Evolutionary conservation across 2,888 invertebrate species (phyloP).

Genomic region (Elmis aenea): DNA sequence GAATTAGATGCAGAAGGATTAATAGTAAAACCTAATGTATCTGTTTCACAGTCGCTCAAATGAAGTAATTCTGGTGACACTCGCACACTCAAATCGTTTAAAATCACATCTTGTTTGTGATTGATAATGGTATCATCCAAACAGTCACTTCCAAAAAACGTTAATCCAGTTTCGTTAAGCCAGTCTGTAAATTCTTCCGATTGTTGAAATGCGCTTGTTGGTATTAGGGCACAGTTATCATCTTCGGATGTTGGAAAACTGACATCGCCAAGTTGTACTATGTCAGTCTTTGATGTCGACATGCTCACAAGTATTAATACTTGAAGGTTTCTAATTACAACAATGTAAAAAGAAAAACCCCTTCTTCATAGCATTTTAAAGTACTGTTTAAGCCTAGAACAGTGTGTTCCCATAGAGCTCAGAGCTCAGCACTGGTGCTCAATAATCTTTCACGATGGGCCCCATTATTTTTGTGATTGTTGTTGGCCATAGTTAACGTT

Average conservation of each 20-base stretch:
- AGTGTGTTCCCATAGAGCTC: no score
- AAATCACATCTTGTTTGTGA: constrained; percentile 24
- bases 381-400: no score
- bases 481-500: no score
- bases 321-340: no score
- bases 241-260: constrained; percentile 17
- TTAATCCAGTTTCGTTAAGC: constrained; percentile 25
- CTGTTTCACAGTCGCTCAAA: constrained; percentile 17
- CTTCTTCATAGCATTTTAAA: no score
- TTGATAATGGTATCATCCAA: constrained; percentile 14
- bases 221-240: constrained; percentile 26
- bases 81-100: constrained; percentile 22
- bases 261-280: background rate
- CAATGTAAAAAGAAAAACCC: no score
- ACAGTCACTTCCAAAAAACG: constrained; percentile 14
- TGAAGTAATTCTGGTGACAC: constrained; percentile 18
- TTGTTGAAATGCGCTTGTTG: constrained; percentile 22
- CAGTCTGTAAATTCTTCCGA: constrained; percentile 29
- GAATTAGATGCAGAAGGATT: no score
- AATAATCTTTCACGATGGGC: no score
- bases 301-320: no score
- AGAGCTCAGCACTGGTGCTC: no score
- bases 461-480: no score
- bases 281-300: background rate
- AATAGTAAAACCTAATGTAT: constrained; percentile 11